Conservation (phyloP, 2,888 invertebrate genomes). For the Acanthosepion esculentum region DNA sequence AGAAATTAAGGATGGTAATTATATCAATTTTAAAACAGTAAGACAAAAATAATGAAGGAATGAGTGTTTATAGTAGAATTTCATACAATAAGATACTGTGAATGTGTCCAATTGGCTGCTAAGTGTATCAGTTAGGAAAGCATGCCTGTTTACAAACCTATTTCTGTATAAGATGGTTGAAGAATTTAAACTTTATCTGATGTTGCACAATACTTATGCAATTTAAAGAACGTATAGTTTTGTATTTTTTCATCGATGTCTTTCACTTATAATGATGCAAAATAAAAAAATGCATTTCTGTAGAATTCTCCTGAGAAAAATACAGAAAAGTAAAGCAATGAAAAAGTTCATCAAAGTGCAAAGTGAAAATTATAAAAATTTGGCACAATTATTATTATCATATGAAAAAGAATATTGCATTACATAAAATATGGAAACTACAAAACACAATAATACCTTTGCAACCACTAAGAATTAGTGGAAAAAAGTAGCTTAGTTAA, state of each 20-base stretch:
- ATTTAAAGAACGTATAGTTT: not conserved
- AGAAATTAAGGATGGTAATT: not conserved
- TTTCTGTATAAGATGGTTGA: not conserved
- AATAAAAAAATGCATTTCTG: not conserved
- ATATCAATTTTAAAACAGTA: not conserved
- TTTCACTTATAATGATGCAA: not conserved
- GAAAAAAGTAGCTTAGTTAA: too few species aligned
- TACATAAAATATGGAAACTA: too few species aligned
- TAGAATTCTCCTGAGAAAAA: not conserved
- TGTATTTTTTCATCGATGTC: not conserved
- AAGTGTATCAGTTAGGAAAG: too few species aligned
- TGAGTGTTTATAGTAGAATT: not conserved
- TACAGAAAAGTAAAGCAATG: not conserved
- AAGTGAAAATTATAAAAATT: slow-evolving; percentile 1
- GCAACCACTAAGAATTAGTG: too few species aligned
- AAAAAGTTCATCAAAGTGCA: not conserved
- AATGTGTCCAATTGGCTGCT: not conserved
- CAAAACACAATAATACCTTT: too few species aligned
- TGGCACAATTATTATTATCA: not conserved
- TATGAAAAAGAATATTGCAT: too few species aligned
- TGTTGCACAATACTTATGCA: not conserved
- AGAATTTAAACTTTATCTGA: not conserved
- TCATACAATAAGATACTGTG: not conserved
- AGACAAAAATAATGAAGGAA: not conserved
- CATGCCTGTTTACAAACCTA: not conserved